A percentile compares a stretch with the other conserved stretches of the same genome.
Conservation (phyloP, 2,113 vertebrate species). For the Australoheros scitulus region DNA sequence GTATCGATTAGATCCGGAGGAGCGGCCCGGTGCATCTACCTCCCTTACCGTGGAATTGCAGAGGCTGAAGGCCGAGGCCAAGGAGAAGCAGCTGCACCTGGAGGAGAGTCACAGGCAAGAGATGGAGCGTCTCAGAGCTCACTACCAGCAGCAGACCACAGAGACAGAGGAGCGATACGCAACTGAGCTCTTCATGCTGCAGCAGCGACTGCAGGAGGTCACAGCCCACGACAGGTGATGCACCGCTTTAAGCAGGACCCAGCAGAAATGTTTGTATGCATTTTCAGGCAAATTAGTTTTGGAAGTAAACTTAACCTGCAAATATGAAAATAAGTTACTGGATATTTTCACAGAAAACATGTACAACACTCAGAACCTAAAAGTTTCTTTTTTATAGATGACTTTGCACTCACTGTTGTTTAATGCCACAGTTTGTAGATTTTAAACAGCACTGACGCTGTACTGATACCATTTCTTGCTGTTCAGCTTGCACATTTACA, state of each 20-base stretch:
- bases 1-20: constrained; percentile 23
- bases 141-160: constrained; percentile 83
- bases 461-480: neutral
- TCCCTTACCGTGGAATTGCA: constrained; percentile 57
- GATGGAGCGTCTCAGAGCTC: constrained; percentile 78
- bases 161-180: constrained; percentile 82
- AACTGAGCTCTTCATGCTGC: constrained; percentile 80
- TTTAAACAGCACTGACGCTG: neutral
- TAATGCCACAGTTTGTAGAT: neutral
- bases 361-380: neutral
- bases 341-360: neutral
- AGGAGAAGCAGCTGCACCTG: constrained; percentile 72
- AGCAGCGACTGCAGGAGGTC: constrained; percentile 79
- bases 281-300: neutral
- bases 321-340: neutral
- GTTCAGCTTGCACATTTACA: neutral
- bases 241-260: neutral
- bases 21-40: constrained; percentile 27
- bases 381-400: neutral
- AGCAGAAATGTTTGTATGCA: neutral
- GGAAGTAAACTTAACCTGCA: neutral
- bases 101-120: constrained; percentile 84
- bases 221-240: constrained; percentile 79
- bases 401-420: neutral
- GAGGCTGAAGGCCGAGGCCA: constrained; percentile 76